Conservation (phyloP, 2,113 vertebrate species). For the Piaya cayana region DNA sequence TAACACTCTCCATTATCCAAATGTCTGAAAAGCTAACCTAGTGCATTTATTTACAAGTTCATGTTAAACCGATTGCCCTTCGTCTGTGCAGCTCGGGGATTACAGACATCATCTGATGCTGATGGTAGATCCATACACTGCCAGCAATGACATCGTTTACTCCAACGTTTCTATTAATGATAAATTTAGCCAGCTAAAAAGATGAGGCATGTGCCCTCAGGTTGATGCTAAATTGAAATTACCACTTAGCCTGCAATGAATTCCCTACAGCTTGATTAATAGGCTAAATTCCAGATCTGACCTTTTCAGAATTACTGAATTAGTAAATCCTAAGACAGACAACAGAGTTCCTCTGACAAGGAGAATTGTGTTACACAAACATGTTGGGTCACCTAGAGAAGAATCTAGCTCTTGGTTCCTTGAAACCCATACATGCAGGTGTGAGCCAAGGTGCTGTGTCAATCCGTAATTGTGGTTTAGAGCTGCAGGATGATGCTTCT, state of each 20-base stretch:
- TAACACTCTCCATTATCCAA: not conserved
- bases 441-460: not conserved
- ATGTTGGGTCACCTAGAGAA: slow-evolving; percentile 47
- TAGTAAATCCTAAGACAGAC: slow-evolving; percentile 44
- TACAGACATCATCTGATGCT: slow-evolving; percentile 1
- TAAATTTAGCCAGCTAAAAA: slow-evolving; percentile 63
- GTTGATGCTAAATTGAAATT: slow-evolving; percentile 70
- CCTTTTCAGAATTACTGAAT: slow-evolving; percentile 61
- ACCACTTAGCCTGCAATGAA: slow-evolving; percentile 57
- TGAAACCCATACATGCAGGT: not conserved
- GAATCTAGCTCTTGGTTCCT: not conserved
- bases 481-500: not conserved
- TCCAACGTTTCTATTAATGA: slow-evolving; percentile 56
- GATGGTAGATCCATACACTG: not conserved
- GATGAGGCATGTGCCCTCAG: slow-evolving; percentile 55
- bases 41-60: slow-evolving; percentile 24
- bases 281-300: slow-evolving; percentile 57
- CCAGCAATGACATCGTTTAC: slow-evolving; percentile 41
- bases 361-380: slow-evolving; percentile 29
- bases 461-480: not conserved
- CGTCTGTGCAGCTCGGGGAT: not conserved
- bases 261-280: slow-evolving; percentile 57
- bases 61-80: slow-evolving; percentile 15
- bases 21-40: not conserved
- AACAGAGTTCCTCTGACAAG: slow-evolving; percentile 32